Evolutionary conservation across 2,797 vertebrate species (phyloP).

Genomic region (Avahi laniger): DNA sequence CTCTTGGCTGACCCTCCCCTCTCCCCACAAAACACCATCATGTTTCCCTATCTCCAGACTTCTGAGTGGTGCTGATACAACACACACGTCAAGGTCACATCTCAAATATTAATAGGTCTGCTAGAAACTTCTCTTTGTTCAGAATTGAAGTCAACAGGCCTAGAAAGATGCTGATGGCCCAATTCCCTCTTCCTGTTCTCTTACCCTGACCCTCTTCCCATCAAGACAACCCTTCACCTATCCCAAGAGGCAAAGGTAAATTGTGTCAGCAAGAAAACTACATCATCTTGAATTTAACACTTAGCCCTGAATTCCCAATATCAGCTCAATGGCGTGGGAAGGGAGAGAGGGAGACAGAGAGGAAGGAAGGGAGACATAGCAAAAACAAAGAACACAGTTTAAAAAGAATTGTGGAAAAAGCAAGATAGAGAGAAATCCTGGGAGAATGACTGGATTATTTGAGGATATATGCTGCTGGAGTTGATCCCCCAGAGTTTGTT

Average conservation of each 20-base stretch:
- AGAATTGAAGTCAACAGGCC: neutral
- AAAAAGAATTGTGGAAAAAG: neutral
- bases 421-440: neutral
- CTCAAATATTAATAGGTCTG: neutral
- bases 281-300: neutral
- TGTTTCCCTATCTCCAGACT: neutral
- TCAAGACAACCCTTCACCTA: neutral
- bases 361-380: neutral
- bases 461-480: neutral
- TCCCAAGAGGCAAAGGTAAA: neutral
- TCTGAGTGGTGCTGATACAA: neutral
- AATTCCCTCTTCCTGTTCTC: neutral
- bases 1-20: neutral
- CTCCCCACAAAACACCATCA: neutral
- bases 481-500: neutral
- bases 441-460: neutral
- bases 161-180: neutral
- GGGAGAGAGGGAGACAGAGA: too few relatives aligned
- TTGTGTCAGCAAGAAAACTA: neutral
- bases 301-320: neutral
- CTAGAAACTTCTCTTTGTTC: neutral
- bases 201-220: neutral
- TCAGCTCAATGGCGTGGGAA: neutral
- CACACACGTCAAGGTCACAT: neutral
- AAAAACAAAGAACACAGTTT: neutral